Evolutionary conservation across 35 echinoderm and acorn worm species (phyloP), one percentile per base, ranked within the genome.

Genomic region (Apostichopus parvimensis): DNA sequence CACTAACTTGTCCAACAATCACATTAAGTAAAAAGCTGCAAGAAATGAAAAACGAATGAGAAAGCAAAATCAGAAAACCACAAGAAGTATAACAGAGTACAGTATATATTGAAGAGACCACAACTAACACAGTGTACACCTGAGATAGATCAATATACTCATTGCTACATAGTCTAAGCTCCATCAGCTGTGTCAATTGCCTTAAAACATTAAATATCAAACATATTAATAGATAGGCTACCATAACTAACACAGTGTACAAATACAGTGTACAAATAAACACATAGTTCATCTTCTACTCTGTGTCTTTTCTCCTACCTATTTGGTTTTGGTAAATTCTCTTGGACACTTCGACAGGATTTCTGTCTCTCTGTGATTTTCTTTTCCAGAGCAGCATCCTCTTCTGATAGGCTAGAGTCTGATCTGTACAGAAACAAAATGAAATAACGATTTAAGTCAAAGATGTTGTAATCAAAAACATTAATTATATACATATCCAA

Each of bases 361-460:
- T 93, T 93, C 92, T 93, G 92, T 78, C 80, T 93, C 79, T 92
- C 91, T 13, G 55, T 20, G 6, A 92, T 81, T 15, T 93, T 88
- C 64, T 72, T 68, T 10, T 12, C 28, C 57, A 88, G 86, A 9
- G 64, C 64, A 65, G 64, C 62, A 88, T 88, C 86, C 54, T 88
- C 86, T 53, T 88, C 86, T 72, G n/a, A 65, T 15, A 34, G 55
- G 34, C 55, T 57, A 15, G 34, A 54, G 14, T 82, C 79, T 34
- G 79, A n/a, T n/a, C n/a, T n/a, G n/a, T n/a, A n/a, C n/a, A n/a
- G n/a, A n/a, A n/a, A n/a, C n/a, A n/a, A 61, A 61, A 12, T 12
- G 12, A 61, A 9, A 9, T 9, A 61, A 12, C 58, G 1, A 61
- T 61, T 0, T 9, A 61, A 61, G 58, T 61, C 12, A 8, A 11